Evolutionary conservation across 2,797 vertebrate genomes (phyloP).

Genomic region (Percopsis omiscomaycus): DNA sequence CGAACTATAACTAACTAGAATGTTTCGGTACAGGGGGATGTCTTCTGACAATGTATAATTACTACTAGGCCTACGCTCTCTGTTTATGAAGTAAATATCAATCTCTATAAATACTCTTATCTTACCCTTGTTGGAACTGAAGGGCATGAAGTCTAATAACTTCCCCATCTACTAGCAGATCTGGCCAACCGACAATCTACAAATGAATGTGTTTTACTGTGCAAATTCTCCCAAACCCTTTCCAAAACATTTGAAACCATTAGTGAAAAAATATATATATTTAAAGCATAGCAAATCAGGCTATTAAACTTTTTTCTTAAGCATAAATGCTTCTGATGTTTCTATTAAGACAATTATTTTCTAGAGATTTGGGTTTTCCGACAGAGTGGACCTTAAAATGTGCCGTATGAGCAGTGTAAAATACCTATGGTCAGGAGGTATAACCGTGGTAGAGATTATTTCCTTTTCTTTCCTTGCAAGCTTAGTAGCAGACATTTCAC

Average conservation of each 20-base stretch:
- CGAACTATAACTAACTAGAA: conserved; percentile 7
- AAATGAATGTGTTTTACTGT: conserved; percentile 72
- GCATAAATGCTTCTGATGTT: conserved; percentile 67
- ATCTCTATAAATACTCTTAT: conserved; percentile 60
- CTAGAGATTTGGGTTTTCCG: conserved; percentile 59
- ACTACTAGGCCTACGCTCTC: conserved; percentile 14
- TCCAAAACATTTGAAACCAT: conserved; percentile 75
- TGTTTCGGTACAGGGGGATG: conserved; percentile 21
- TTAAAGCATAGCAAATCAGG: conserved; percentile 58
- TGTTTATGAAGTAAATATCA: conserved; percentile 58
- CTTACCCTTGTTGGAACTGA: conserved; percentile 68
- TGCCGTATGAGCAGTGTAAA: conserved; percentile 45
- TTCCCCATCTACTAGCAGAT: conserved; percentile 70
- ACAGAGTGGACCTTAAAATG: conserved; percentile 42
- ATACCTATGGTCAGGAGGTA: conserved; percentile 36
- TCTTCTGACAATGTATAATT: conserved; percentile 41
- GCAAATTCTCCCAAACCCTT: conserved; percentile 69
- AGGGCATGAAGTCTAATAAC: conserved; percentile 73
- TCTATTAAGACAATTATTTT: conserved; percentile 66
- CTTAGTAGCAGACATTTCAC: conserved; percentile 19
- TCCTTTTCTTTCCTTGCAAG: conserved; percentile 15
- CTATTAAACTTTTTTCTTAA: conserved; percentile 71
- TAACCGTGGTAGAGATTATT: conserved; percentile 42
- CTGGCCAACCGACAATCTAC: conserved; percentile 72
- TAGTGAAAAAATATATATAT: conserved; percentile 55